Base-by-base conservation (phyloP, 30 jellyfish, hydroid and myxozoan genomes). In the Rhopilema esculentum region DNA sequence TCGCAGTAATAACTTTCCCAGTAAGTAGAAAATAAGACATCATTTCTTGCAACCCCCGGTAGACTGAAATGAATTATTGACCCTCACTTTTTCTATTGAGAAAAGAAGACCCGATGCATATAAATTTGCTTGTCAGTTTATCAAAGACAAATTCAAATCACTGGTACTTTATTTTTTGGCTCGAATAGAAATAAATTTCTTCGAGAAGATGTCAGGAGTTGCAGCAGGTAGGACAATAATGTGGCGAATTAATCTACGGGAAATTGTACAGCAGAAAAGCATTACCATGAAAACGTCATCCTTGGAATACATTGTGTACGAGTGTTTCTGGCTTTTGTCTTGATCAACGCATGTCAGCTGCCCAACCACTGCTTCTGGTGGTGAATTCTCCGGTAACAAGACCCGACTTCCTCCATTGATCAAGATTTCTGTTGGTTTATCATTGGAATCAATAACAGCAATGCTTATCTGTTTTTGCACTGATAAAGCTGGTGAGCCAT, bases 381-480 rank as follows among this genome's bases (percentile, higher is more conserved):
- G 88, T 33, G 96, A 30, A 83, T 93, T 93, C 31, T 93, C 98
- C 27, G 78, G 75, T 48, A 93, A 33, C 33, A 22, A 18, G 26
- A 84, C 76, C 23, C 33, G 24, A 0, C 48, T 65, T 32, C 88
- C 63, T 1, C 92, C 88, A 27, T 53, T 66, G 49, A 93, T 84
- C 49, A 69, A 40, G 27, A 93, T 49, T 0, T 74, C 65, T 18
- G 93, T 70, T 18, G 98, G 96, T 0, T 87, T 68, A 27, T 93
- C 98, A 62, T 93, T 93, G 50, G 93, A 89, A 85, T 93, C 98
- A 27, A 78, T 32, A 2, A 93, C 89, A 8, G 69, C 61, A n/a
- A 87, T 65, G 66, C 77, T 52, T 26, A 93, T 28, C 64, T 26
- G 27, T 53, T 79, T 71, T 18, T 70, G 73, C 16, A 89, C 76